phyloP scores from a whole-genome alignment of 30 jellyfish, hydroid and myxozoan species.

The Rhopilema esculentum region DNA sequence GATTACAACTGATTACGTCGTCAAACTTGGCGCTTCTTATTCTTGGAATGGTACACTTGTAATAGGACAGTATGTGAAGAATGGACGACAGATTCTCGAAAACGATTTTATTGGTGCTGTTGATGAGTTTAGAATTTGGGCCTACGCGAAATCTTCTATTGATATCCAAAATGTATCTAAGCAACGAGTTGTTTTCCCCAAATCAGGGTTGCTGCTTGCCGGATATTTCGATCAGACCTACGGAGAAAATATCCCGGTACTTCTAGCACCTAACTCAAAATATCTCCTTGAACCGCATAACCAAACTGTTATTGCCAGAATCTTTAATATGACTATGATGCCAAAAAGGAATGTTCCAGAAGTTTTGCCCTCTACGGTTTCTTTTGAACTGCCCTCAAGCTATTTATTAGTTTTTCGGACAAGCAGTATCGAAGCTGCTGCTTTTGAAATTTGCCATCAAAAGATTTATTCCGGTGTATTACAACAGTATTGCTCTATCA shows the following conservation, averaged over 20 bases:
- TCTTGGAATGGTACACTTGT: constrained; percentile 61
- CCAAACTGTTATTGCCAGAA: constrained; percentile 1
- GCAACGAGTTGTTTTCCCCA: constrained; percentile 21
- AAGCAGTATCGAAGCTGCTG: neutral
- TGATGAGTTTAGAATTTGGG: constrained; percentile 70
- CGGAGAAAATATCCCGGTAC: constrained; percentile 23
- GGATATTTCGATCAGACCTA: constrained; percentile 54
- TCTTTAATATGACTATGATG: constrained; percentile 14
- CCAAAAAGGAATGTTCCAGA: constrained; percentile 30
- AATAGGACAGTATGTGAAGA: constrained; percentile 62
- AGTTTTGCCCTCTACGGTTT: constrained; percentile 67
- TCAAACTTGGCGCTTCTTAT: constrained; percentile 29
- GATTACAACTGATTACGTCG: constrained; percentile 6
- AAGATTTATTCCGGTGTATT: constrained; percentile 54
- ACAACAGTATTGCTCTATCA: constrained; percentile 33
- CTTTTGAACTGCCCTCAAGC: constrained; percentile 11
- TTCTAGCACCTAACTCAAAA: neutral
- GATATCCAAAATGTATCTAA: constrained; percentile 24
- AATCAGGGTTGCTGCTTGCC: constrained; percentile 43
- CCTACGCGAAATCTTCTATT: constrained; percentile 32
- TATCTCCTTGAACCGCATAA: neutral
- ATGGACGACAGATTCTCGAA: constrained; percentile 42
- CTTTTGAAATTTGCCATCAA: constrained; percentile 26
- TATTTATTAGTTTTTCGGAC: constrained; percentile 36
- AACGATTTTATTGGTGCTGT: constrained; percentile 65